phyloP scores from a whole-genome alignment of 2,888 invertebrate species.

The Chirona hameri region DNA sequence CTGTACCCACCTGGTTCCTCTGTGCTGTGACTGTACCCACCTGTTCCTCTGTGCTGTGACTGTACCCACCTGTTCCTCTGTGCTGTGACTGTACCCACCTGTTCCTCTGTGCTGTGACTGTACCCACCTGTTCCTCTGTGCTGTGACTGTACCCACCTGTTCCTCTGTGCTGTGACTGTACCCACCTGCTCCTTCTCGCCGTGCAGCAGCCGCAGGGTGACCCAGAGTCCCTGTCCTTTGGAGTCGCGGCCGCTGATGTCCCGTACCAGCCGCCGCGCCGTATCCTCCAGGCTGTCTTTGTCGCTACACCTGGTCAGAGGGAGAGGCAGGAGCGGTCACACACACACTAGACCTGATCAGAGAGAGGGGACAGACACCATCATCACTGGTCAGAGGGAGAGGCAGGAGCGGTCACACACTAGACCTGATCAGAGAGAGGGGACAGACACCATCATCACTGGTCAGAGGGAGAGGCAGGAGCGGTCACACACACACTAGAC shows the following conservation, averaged over 20 bases:
- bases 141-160: neutral
- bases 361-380: neutral
- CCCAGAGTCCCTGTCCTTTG: constrained; percentile 29
- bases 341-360: neutral
- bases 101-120: neutral
- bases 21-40: too few species aligned
- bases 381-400: neutral
- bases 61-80: too few species aligned
- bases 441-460: too few species aligned
- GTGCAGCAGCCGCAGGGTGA: constrained; percentile 36
- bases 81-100: too few species aligned
- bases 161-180: neutral
- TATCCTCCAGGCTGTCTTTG: constrained; percentile 37
- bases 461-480: too few species aligned
- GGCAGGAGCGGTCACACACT: neutral
- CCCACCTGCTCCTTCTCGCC: constrained; percentile 39
- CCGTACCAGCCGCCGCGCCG: constrained; percentile 35
- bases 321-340: neutral
- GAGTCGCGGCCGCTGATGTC: constrained; percentile 29
- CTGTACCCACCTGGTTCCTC: too few species aligned
- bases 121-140: neutral
- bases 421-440: neutral
- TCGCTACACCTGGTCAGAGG: constrained; percentile 37
- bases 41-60: too few species aligned
- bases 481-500: too few species aligned